These are phyloP conservation scores for Calameuta pallipes DNA, from an alignment of 2,888 invertebrate species.

Conservation along the genomic window DNA sequence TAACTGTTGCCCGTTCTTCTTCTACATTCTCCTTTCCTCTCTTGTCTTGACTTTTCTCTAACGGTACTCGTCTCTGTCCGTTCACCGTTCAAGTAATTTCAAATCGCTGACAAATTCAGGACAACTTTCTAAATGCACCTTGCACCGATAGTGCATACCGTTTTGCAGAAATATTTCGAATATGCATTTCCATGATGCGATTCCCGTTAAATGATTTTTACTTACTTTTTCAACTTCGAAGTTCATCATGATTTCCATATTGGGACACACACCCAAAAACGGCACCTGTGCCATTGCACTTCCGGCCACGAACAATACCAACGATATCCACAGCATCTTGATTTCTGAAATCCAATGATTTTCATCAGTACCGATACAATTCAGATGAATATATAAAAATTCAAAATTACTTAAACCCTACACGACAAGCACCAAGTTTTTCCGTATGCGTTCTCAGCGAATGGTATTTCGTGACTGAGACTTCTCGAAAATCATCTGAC, in stretches of 20 bases:
- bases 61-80: not conserved
- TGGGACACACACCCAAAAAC: conserved; percentile 74
- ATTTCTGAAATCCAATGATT: not conserved
- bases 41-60: not conserved
- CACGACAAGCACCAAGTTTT: not conserved
- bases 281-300: conserved; percentile 70
- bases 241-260: conserved; percentile 70
- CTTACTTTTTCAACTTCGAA: conserved; percentile 73
- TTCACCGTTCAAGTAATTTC: not conserved
- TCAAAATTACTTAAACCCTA: too few relatives aligned
- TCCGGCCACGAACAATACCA: conserved; percentile 38
- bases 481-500: not conserved
- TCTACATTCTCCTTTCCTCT: not conserved
- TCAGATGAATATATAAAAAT: not conserved
- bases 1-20: not conserved
- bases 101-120: conserved; percentile 26
- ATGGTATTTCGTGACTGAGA: not conserved
- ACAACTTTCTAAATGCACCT: conserved; percentile 36
- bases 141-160: not conserved
- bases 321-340: conserved; percentile 39
- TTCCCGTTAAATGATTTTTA: conserved; percentile 12
- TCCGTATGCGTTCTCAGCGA: not conserved
- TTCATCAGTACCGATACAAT: not conserved
- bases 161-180: not conserved
- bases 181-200: not conserved